Percentiles rank a stretch among this genome's conserved stretches.
These are phyloP conservation scores for Ophioninae sp. DNA, from an alignment of 2,888 invertebrate genomes.

Conservation along the genomic window DNA sequence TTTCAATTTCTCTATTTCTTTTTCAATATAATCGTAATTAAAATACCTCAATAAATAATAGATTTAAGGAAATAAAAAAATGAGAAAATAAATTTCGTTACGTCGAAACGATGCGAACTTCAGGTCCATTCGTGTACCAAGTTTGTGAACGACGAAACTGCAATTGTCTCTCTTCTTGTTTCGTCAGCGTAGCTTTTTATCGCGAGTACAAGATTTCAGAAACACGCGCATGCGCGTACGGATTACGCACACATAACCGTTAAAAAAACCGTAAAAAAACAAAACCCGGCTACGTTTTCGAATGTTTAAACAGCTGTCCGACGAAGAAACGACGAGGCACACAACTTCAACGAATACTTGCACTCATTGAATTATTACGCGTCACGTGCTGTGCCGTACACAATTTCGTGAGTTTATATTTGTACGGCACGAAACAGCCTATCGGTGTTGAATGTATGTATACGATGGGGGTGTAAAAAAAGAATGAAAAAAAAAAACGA, in stretches of 20 bases:
- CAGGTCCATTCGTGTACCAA: too few species aligned
- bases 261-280: too few species aligned
- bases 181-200: not conserved
- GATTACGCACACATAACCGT: not conserved
- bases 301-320: constrained; percentile 54
- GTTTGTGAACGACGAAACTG: not conserved
- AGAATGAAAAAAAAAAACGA: not conserved
- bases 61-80: too few species aligned
- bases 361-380: constrained; percentile 48
- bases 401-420: constrained; percentile 26
- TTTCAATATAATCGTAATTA: too few species aligned
- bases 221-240: not conserved
- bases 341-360: constrained; percentile 39
- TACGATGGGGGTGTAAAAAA: not conserved
- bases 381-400: constrained; percentile 20
- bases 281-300: constrained; percentile 21
- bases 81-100: too few species aligned
- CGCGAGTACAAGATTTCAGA: not conserved
- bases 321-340: constrained; percentile 1
- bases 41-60: too few species aligned
- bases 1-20: too few species aligned
- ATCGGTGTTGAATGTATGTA: too few species aligned
- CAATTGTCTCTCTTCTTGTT: not conserved
- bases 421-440: not conserved
- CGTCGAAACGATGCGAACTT: too few species aligned